phyloP scores from a whole-genome alignment of 2,797 vertebrate genomes.

The Netta rufina region DNA sequence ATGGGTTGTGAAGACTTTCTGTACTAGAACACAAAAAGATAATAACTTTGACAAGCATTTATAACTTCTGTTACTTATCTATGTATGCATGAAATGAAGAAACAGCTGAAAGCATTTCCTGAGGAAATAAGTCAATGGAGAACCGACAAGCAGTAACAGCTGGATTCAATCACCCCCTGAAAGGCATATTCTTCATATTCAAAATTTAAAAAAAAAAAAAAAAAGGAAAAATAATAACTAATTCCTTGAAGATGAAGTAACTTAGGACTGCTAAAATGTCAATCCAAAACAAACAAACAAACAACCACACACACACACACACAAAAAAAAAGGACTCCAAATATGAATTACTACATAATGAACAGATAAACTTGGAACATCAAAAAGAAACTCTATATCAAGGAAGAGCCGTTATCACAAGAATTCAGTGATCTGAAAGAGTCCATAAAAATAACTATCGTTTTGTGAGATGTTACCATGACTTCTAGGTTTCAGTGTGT shows the following conservation, averaged over 20 bases:
- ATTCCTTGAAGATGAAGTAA: neutral
- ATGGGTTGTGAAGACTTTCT: neutral
- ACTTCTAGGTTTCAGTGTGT: neutral
- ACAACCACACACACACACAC: neutral
- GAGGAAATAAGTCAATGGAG: neutral
- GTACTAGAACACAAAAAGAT: neutral
- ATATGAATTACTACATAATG: neutral
- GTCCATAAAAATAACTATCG: neutral
- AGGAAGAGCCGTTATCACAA: neutral
- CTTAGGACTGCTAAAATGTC: neutral
- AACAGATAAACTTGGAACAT: neutral
- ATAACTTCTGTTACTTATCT: neutral
- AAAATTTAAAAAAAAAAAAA: neutral
- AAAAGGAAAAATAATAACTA: neutral
- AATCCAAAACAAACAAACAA: neutral
- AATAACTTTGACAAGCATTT: neutral
- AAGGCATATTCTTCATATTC: neutral
- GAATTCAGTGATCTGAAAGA: accelerated
- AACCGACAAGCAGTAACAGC: neutral
- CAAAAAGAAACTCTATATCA: neutral
- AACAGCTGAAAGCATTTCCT: neutral
- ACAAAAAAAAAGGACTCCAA: neutral
- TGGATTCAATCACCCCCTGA: neutral
- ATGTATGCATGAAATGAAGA: neutral
- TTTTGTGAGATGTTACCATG: neutral